Conservation (phyloP, 2,797 vertebrate genomes). For the Acanthis flammea region DNA sequence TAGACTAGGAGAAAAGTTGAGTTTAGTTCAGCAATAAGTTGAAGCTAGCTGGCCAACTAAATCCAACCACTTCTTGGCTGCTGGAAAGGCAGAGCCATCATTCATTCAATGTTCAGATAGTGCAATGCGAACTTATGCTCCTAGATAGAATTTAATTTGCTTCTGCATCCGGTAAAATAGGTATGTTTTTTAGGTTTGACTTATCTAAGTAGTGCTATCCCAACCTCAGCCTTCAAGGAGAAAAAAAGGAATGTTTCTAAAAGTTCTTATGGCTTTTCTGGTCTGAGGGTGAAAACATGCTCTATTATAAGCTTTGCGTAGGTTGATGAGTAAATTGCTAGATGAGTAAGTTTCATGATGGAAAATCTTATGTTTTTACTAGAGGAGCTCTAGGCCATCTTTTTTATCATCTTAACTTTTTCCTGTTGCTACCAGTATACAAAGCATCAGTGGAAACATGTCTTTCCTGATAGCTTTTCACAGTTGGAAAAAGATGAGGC, state of each 20-base stretch:
- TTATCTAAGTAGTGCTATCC: not conserved
- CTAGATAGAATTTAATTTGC: not conserved
- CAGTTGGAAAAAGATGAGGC: not conserved
- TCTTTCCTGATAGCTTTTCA: not conserved
- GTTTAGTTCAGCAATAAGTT: not conserved
- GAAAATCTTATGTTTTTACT: constrained; percentile 24
- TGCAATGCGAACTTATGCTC: not conserved
- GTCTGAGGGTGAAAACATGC: constrained; percentile 3
- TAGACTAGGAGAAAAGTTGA: not conserved
- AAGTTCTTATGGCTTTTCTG: not conserved
- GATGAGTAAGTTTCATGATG: constrained; percentile 46
- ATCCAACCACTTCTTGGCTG: not conserved
- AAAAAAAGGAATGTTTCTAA: not conserved
- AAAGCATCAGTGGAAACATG: not conserved
- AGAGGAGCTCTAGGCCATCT: not conserved
- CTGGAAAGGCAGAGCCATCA: not conserved
- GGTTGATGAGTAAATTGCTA: constrained; percentile 37
- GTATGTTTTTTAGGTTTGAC: not conserved
- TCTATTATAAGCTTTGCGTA: constrained; percentile 30
- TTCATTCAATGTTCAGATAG: not conserved
- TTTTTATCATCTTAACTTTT: not conserved
- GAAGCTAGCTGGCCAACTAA: not conserved
- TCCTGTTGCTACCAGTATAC: not conserved
- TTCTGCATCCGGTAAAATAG: not conserved
- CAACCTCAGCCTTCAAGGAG: not conserved